These are phyloP conservation scores for Recurvirostra avosetta DNA, from an alignment of 2,113 vertebrate species.

Conservation along the genomic window DNA sequence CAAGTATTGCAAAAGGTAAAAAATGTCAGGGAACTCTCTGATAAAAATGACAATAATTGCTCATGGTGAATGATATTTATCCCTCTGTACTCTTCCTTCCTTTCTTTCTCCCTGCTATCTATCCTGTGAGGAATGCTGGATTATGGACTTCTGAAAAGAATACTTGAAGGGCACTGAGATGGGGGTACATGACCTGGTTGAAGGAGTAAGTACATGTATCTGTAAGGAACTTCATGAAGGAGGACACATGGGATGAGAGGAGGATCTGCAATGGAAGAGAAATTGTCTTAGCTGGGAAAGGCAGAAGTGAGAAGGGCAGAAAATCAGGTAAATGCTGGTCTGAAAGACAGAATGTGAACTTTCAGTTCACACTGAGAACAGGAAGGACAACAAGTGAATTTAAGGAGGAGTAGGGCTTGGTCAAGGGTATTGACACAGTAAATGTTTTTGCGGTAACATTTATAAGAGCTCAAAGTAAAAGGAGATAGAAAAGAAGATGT, in stretches of 20 bases:
- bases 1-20: background rate
- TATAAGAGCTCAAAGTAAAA: background rate
- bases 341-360: background rate
- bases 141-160: background rate
- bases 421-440: background rate
- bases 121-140: background rate
- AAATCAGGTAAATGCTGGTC: background rate
- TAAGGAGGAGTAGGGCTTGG: background rate
- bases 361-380: background rate
- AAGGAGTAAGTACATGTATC: background rate
- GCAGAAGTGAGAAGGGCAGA: background rate
- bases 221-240: background rate
- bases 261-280: background rate
- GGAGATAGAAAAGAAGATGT: background rate
- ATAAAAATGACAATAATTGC: background rate
- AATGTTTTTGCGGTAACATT: background rate
- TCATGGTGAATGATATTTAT: background rate
- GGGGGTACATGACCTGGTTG: rapidly evolving
- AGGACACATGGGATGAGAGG: background rate
- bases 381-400: background rate
- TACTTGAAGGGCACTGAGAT: background rate
- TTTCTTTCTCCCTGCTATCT: background rate
- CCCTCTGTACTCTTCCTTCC: background rate
- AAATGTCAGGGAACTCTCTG: background rate
- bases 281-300: background rate